These are phyloP conservation scores for Poeciliopsis occidentalis DNA, from an alignment of 2,113 vertebrate genomes.

Conservation along the genomic window DNA sequence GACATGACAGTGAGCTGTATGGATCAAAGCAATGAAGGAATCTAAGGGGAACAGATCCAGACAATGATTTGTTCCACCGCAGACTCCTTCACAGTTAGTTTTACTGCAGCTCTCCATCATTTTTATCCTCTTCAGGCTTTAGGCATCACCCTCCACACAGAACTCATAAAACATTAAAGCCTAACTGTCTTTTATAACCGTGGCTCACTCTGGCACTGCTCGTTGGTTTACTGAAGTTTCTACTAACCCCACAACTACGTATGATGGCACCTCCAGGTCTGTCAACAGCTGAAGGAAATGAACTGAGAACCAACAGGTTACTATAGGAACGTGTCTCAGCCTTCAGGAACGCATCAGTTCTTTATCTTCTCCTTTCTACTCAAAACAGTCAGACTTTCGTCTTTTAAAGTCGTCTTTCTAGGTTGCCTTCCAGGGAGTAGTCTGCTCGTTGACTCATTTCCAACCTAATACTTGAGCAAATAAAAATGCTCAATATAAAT, in stretches of 20 bases:
- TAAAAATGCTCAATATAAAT: too few species aligned
- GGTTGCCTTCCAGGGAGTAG: too few species aligned
- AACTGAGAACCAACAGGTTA: background rate
- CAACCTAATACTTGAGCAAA: too few species aligned
- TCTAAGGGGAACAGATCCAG: slow-evolving; percentile 3
- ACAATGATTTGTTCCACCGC: background rate
- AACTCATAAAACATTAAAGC: slow-evolving; percentile 69
- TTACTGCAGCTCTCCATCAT: slow-evolving; percentile 67
- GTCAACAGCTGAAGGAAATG: background rate
- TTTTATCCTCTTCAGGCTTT: slow-evolving; percentile 43
- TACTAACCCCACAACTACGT: slow-evolving; percentile 28
- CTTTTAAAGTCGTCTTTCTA: too few species aligned
- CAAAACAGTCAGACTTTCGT: too few species aligned
- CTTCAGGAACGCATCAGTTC: background rate
- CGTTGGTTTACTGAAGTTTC: slow-evolving; percentile 57
- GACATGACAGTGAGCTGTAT: slow-evolving; percentile 8
- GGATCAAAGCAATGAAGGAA: slow-evolving; percentile 54
- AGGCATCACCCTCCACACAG: slow-evolving; percentile 49
- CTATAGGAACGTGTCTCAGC: background rate
- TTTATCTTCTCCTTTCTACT: background rate
- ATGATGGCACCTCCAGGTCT: slow-evolving; percentile 22
- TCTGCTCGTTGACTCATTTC: too few species aligned
- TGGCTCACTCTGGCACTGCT: slow-evolving; percentile 43
- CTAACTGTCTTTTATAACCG: slow-evolving; percentile 43
- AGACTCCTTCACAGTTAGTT: slow-evolving; percentile 51